Base-by-base conservation (phyloP, 2,888 invertebrate species). In the Orthosia incerta region DNA sequence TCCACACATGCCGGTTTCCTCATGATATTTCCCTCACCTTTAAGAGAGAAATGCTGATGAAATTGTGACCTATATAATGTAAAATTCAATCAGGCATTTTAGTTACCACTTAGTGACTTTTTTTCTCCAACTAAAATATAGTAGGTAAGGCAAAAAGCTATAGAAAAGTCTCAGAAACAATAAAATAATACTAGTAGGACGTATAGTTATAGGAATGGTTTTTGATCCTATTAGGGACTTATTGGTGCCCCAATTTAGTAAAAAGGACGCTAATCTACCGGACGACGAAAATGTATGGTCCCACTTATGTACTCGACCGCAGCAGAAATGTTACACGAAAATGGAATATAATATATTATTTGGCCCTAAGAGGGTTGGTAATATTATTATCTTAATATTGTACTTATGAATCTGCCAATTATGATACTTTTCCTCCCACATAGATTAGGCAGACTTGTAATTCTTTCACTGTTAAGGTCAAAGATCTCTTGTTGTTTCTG, bases 261-360 rank as follows among this genome's bases (percentile, higher is more conserved):
- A 73, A 81, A 78, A 62, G 64, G 70, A 51, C 65, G n/a, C 57
- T 69, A 83, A 74, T 70, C 61, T 82, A 57, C 7, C 55, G 61
- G 13, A 72, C 26, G 13, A 72, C 26, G 2, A 31, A 72, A 67
- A 67, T 64, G 57, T 78, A 68, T 55, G 51, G 26, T 50, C 69
- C 55, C 69, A 79, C 67, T 74, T 79, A 73, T 67, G 57, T 66
- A 60, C 39, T 50, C 50, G 51, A 55, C 13, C 26, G 50, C 16
- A 48, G 57, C 59, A 56, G 55, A 62, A 53, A 50, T 55, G 23
- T 71, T 63, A 31, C 7, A 46, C 48, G 65, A 53, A 68, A 64
- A 78, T 60, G 55, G 51, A 56, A 75, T 31, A 63, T 68, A 68
- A 66, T 71, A 77, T 71, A 63, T 57, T 81, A 81, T 69, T 50